Base-by-base conservation (phyloP, 2,113 vertebrate species). In the Anoura caudifer region DNA sequence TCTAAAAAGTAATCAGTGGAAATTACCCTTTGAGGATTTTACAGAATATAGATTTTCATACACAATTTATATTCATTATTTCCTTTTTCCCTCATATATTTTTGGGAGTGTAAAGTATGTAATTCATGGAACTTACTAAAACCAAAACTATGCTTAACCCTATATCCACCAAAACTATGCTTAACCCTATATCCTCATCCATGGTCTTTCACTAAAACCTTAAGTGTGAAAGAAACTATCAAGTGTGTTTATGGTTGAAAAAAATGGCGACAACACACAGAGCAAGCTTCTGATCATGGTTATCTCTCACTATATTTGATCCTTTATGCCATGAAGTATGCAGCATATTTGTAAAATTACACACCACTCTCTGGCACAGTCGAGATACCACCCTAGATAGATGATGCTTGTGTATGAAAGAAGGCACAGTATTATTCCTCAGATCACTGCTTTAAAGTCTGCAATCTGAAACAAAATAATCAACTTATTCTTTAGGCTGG, bases 401-500 rank as follows among this genome's bases (percentile, higher is more conserved):
- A 93, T 38, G 75, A 41, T 72, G 43, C 20, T 95, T 95, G 84
- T 84, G 28, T 93, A 70, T 69, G 87, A 96, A 87, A 90, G 87
- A 96, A 63, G 85, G 93, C 65, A 79, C 41, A 77, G 67, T 38
- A 20, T 22, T 81, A 81, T 26, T 94, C 47, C 59, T 95, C 76
- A 79, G 3, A 89, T 97, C 95, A 69, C 82, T 72, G 19, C 91
- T 97, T 95, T 90, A 67, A 43, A 97, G 33, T 77, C 43, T 88
- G 43, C 52, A 96, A 92, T 54, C 84, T 95, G 96, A 95, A 97
- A 87, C 89, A 95, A 80, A 94, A 87, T 92, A 94, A 79, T 54
- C 47, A 65, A 80, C 72, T n/a, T 97, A 95, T 97, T 96, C 75
- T 87, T 97, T 90, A 80, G 93, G 93, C 88, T 47, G 54, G 72